Evolutionary conservation across 2,888 invertebrate genomes (phyloP), one percentile per base, ranked within the genome.

Genomic region (Protophormia terraenovae): DNA sequence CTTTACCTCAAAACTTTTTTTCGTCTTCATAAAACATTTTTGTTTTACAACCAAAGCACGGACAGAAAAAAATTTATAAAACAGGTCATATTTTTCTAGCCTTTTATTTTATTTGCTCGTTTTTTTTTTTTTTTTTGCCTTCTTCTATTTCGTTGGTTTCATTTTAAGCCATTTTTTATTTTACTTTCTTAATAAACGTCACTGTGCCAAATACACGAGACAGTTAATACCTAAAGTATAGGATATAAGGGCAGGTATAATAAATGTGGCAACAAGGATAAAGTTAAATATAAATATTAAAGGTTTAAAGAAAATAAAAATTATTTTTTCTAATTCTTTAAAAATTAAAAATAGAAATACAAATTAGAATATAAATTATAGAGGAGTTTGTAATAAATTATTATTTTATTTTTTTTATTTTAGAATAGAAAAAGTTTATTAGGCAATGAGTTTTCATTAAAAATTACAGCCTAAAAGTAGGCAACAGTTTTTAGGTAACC

Each of bases 151-250:
- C 38, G 19, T 76, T 66, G 62, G 58, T 75, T 77, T 72, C 55
- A 53, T 71, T 76, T 58, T 41, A 60, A 77, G 58, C 67, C 53
- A 73, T 85, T 67, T 82, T 78, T 76, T 81, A 64, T 73, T 3
- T 72, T 75, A 10, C 35, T 55, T 82, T 64, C 62, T 72, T 77
- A 83, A 83, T 83, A 83, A 83, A 76, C 82, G 82, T 83, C 82
- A 83, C 76, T 64, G 35, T 45, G 50, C 35, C 64, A 71, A 75
- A 64, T 47, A 71, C 47, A 66, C 35, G 27, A 76, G 77, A 66
- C 76, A 71, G 62, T 50, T 55, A 60, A 60, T 60, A 35, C 10
- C 16, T 22, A n/a, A 24, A 38, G 66, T 55, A 19, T 3, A 47
- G 58, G 24, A 27, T 60, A 35, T 60, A 38, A 41, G 27, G 50